A percentile compares a stretch with the other conserved stretches of the same genome.
These are phyloP conservation scores for Zygothrica quintamaculata DNA, from an alignment of 2,888 invertebrate genomes.

Conservation along the genomic window DNA sequence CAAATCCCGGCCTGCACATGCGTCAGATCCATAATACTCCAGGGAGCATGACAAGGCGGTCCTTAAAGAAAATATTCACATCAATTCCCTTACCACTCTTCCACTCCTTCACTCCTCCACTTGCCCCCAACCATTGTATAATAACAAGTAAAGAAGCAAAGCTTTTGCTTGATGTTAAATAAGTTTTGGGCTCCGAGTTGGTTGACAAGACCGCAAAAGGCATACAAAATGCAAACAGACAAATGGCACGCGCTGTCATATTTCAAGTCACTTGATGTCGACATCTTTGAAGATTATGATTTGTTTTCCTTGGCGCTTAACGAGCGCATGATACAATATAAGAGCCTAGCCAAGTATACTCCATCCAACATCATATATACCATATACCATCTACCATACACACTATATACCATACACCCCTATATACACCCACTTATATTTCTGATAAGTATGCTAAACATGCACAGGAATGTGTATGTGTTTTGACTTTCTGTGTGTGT, in stretches of 20 bases:
- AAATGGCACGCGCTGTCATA: conserved; percentile 76
- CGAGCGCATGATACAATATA: conserved; percentile 73
- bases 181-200: conserved; percentile 6
- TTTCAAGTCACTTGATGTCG: conserved; percentile 51
- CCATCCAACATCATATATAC: too few species aligned
- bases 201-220: conserved; percentile 55
- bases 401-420: background rate
- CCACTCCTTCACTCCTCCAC: background rate
- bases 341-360: conserved; percentile 9
- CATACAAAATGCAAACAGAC: conserved; percentile 65
- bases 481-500: background rate
- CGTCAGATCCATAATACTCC: conserved; percentile 19
- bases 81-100: background rate
- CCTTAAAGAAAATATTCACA: conserved; percentile 11
- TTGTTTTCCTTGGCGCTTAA: conserved; percentile 78
- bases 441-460: conserved; percentile 72
- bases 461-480: conserved; percentile 36
- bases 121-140: too few species aligned
- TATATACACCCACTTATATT: background rate
- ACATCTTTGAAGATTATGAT: conserved; percentile 76
- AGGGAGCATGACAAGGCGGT: conserved; percentile 32
- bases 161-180: too few species aligned
- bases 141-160: too few species aligned
- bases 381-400: too few species aligned
- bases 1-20: conserved; percentile 43